Conservation (phyloP, 1,140 invertebrate genomes). For the Anthonomus grandis region DNA sequence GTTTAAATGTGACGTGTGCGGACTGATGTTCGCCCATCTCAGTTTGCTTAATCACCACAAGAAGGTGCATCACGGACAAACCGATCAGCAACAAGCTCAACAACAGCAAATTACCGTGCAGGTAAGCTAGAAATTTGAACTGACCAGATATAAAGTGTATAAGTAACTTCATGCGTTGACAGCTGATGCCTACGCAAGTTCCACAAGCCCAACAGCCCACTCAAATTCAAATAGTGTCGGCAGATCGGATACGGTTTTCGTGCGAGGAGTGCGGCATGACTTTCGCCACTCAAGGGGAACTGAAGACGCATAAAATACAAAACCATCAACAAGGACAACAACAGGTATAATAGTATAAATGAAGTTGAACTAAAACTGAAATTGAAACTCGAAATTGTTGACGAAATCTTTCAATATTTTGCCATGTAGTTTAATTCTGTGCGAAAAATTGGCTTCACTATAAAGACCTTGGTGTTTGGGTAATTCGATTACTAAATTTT, state of each 20-base stretch:
- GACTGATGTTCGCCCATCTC: constrained; percentile 75
- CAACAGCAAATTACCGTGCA: constrained; percentile 56
- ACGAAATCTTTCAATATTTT: no score
- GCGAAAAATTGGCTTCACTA: no score
- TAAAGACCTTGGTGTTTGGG: no score
- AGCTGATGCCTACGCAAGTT: constrained; percentile 33
- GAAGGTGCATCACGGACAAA: constrained; percentile 66
- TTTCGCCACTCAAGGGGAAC: constrained; percentile 55
- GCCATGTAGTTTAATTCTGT: no score
- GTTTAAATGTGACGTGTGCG: constrained; percentile 83
- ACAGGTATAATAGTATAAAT: constrained; percentile 12
- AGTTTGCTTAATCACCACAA: constrained; percentile 77
- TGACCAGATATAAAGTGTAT: background rate
- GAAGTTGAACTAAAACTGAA: background rate
- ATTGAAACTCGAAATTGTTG: constrained; percentile 14
- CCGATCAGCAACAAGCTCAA: constrained; percentile 50
- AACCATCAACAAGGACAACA: constrained; percentile 40
- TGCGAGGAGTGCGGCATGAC: constrained; percentile 59
- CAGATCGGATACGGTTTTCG: constrained; percentile 58
- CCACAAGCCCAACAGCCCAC: constrained; percentile 43
- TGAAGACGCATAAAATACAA: constrained; percentile 51
- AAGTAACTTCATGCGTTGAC: background rate
- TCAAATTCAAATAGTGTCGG: constrained; percentile 60
- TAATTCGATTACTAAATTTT: no score
- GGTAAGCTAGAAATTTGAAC: constrained; percentile 28